Conservation (phyloP, 2,888 invertebrate genomes). For the Nephrotoma appendiculata region DNA sequence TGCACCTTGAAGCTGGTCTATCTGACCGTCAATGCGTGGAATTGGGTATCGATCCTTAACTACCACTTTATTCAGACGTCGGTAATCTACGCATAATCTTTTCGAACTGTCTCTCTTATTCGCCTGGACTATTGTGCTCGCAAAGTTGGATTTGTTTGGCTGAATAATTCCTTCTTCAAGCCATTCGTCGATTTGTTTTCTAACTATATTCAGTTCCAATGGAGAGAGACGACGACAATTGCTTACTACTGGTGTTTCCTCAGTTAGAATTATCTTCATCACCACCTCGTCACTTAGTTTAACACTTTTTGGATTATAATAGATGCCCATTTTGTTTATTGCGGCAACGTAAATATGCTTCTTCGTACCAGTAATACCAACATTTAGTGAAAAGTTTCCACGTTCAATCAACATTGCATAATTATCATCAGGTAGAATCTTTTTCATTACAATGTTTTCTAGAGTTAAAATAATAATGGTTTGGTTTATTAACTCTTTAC, state of each 20-base stretch:
- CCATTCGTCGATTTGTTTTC: constrained; percentile 19
- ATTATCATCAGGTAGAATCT: background rate
- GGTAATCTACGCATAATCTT: constrained; percentile 23
- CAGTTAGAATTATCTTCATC: constrained; percentile 19
- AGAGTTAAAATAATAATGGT: background rate
- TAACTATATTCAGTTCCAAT: constrained; percentile 12
- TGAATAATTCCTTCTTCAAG: constrained; percentile 18
- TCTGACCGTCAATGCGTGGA: constrained; percentile 24
- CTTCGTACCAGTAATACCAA: background rate
- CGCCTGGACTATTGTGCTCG: constrained; percentile 15
- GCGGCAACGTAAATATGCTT: too few relatives aligned
- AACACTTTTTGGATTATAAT: background rate
- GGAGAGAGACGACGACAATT: too few relatives aligned
- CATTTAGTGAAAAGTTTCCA: too few relatives aligned
- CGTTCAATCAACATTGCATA: background rate
- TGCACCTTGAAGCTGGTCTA: too few relatives aligned
- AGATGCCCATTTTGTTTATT: background rate
- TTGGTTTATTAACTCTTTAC: background rate
- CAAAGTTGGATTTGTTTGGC: constrained; percentile 19
- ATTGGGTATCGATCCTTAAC: constrained; percentile 21
- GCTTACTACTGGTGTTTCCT: constrained; percentile 17
- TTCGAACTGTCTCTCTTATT: constrained; percentile 11
- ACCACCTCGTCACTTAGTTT: background rate
- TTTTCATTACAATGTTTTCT: background rate
- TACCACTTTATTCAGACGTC: constrained; percentile 22